Conservation (phyloP, 2,113 vertebrate genomes). For the Myodes glareolus region DNA sequence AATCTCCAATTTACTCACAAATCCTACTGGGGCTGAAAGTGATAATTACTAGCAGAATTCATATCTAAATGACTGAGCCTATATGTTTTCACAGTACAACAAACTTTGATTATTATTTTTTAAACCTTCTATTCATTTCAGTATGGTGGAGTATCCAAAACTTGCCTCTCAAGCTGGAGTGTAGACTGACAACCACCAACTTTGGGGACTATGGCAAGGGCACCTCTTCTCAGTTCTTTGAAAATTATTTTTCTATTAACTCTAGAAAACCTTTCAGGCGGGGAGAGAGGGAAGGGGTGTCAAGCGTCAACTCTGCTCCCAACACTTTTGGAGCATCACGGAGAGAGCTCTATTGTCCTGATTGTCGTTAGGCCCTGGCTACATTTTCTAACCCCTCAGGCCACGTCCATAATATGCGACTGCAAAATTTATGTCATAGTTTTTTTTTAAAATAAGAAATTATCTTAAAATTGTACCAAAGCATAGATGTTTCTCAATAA, state of each 20-base stretch:
- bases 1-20: slow-evolving; percentile 38
- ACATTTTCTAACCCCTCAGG: background rate
- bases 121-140: background rate
- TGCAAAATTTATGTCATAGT: background rate
- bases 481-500: background rate
- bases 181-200: too few relatives aligned
- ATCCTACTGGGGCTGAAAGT: background rate
- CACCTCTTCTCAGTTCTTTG: background rate
- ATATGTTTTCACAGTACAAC: background rate
- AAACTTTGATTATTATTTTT: background rate
- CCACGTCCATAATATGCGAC: background rate
- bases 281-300: too few relatives aligned
- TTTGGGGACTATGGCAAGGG: background rate
- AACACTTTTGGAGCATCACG: background rate
- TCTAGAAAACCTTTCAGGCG: background rate
- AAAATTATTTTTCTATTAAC: background rate
- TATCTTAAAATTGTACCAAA: background rate
- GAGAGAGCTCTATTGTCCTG: background rate
- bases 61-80: background rate
- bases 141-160: background rate
- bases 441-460: background rate
- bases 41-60: background rate
- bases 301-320: background rate
- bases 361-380: background rate
- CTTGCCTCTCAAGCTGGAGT: background rate